Percentiles rank a stretch among this genome's conserved stretches.
Conservation (phyloP, 2,888 invertebrate species). For the Phengaris alcon region DNA sequence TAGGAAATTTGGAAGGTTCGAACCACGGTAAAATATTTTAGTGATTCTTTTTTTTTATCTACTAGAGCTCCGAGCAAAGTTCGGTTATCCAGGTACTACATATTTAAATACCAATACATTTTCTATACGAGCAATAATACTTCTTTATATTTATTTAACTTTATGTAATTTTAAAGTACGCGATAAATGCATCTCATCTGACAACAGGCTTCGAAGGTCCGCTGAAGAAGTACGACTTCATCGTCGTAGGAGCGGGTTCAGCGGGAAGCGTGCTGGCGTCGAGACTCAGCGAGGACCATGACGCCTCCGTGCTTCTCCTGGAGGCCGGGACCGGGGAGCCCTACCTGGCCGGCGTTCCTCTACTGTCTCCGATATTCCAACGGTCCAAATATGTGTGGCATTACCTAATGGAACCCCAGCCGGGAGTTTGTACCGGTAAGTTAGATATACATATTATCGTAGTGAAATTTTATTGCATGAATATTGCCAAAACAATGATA, state of each 20-base stretch:
- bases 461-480: too few relatives aligned
- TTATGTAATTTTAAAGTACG: too few relatives aligned
- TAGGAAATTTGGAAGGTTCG: too few relatives aligned
- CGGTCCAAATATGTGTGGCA: constrained; percentile 71
- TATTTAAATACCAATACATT: too few relatives aligned
- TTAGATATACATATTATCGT: neutral
- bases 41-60: too few relatives aligned
- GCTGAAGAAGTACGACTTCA: constrained; percentile 66
- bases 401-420: constrained; percentile 77
- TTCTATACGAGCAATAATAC: too few relatives aligned
- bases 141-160: too few relatives aligned
- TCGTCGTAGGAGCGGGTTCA: constrained; percentile 77
- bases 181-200: neutral
- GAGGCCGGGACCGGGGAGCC: constrained; percentile 74
- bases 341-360: constrained; percentile 63
- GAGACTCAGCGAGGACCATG: constrained; percentile 66
- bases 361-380: constrained; percentile 65
- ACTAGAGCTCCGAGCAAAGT: too few relatives aligned
- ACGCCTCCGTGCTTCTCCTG: constrained; percentile 69
- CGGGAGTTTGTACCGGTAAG: constrained; percentile 72
- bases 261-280: constrained; percentile 76
- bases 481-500: too few relatives aligned
- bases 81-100: too few relatives aligned
- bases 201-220: constrained; percentile 60
- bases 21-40: too few relatives aligned